Percentiles rank a stretch among this genome's conserved stretches.
Conservation (phyloP, 2,797 vertebrate species). For the Gobionotothen gibberifrons region DNA sequence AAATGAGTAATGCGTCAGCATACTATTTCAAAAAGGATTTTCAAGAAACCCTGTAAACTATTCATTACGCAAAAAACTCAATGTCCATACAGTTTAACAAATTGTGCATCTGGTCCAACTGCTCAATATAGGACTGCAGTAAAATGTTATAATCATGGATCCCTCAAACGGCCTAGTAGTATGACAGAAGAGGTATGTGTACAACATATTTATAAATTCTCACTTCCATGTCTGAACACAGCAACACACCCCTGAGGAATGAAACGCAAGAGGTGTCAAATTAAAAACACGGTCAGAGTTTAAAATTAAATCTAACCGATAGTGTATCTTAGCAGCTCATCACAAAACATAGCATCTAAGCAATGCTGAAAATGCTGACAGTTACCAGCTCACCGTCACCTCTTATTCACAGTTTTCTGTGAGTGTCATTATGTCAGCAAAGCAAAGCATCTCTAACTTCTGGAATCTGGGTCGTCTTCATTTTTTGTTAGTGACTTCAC, state of each 20-base stretch:
- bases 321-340: neutral
- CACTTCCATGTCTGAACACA: conserved; percentile 25
- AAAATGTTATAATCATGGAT: neutral
- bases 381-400: conserved; percentile 25
- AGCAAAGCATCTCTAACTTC: conserved; percentile 39
- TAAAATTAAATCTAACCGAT: neutral
- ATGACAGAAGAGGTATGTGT: neutral
- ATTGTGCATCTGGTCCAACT: neutral
- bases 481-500: conserved; percentile 52
- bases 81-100: neutral
- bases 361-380: conserved; percentile 34
- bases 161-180: conserved; percentile 6
- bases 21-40: conserved; percentile 4
- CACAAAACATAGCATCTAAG: conserved; percentile 28
- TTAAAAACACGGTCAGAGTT: neutral
- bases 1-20: conserved; percentile 1
- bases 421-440: conserved; percentile 20
- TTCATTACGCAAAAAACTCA: neutral
- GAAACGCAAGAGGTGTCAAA: conserved; percentile 1
- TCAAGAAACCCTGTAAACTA: neutral
- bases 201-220: conserved; percentile 3
- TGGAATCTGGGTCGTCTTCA: conserved; percentile 60
- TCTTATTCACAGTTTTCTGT: conserved; percentile 31
- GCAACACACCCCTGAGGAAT: neutral
- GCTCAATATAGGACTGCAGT: neutral